Evolutionary conservation across 2,888 invertebrate species (phyloP).

Genomic region (Muscina levida): DNA sequence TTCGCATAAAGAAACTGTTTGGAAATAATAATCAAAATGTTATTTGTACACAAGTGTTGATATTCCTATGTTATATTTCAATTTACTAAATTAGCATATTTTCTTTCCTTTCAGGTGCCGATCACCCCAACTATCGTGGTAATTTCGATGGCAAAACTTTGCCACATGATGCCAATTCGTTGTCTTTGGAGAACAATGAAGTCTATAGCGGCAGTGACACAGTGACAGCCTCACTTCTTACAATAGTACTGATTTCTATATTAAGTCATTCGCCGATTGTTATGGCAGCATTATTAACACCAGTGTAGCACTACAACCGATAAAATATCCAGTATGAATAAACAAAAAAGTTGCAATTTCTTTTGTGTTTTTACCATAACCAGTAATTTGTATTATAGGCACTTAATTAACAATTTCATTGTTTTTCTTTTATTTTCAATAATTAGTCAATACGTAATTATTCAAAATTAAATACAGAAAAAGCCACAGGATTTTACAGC

Average conservation of each 20-base stretch:
- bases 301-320: conserved; percentile 64
- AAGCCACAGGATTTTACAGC: conserved; percentile 11
- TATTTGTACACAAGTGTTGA: too few species aligned
- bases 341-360: too few species aligned
- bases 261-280: not conserved
- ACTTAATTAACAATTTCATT: conserved; percentile 8
- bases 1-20: too few species aligned
- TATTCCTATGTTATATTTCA: too few species aligned
- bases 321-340: conserved; percentile 26
- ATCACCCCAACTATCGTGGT: conserved; percentile 76
- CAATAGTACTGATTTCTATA: not conserved
- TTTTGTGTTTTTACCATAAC: conserved; percentile 24
- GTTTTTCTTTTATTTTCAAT: conserved; percentile 6
- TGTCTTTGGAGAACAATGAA: conserved; percentile 76
- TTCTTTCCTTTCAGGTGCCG: conserved; percentile 72
- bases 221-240: not conserved
- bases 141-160: conserved; percentile 71
- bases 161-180: conserved; percentile 77
- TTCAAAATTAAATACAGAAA: conserved; percentile 13
- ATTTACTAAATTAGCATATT: too few species aligned
- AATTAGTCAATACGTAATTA: too few species aligned
- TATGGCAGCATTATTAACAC: not conserved
- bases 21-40: too few species aligned
- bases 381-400: conserved; percentile 33
- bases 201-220: conserved; percentile 32